phyloP scores from a whole-genome alignment of 2,888 invertebrate genomes.

The Mesoligia furuncula region DNA sequence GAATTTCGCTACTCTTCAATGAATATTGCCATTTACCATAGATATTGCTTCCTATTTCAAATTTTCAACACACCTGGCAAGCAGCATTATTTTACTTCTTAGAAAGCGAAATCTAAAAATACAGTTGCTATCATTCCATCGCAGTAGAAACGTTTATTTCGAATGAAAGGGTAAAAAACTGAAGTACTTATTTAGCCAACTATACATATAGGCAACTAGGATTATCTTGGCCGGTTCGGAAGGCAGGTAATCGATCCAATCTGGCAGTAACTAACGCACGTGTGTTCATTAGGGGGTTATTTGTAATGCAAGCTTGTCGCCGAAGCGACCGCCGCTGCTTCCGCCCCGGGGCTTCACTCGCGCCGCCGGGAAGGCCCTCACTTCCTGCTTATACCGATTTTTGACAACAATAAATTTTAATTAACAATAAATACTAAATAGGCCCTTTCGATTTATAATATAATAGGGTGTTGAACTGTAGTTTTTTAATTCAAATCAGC shows the following conservation, averaged over 20 bases:
- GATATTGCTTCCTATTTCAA: not conserved
- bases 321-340: constrained; percentile 78
- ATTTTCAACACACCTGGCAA: not conserved
- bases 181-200: constrained; percentile 21
- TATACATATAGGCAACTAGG: constrained; percentile 51
- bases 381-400: constrained; percentile 87
- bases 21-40: not conserved
- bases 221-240: constrained; percentile 54
- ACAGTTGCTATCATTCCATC: constrained; percentile 24
- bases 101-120: constrained; percentile 35
- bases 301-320: constrained; percentile 87
- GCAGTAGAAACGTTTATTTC: not conserved
- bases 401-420: constrained; percentile 84
- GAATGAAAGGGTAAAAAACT: not conserved
- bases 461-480: constrained; percentile 72
- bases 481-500: constrained; percentile 10
- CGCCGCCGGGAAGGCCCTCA: constrained; percentile 84
- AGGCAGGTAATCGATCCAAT: constrained; percentile 78
- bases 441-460: constrained; percentile 69
- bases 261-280: constrained; percentile 75
- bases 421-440: constrained; percentile 75
- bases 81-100: constrained; percentile 12
- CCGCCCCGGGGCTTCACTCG: constrained; percentile 85
- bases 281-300: constrained; percentile 87
- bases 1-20: not conserved